Base-by-base conservation (phyloP, 2,888 invertebrate genomes). In the Schizotus pectinicornis region DNA sequence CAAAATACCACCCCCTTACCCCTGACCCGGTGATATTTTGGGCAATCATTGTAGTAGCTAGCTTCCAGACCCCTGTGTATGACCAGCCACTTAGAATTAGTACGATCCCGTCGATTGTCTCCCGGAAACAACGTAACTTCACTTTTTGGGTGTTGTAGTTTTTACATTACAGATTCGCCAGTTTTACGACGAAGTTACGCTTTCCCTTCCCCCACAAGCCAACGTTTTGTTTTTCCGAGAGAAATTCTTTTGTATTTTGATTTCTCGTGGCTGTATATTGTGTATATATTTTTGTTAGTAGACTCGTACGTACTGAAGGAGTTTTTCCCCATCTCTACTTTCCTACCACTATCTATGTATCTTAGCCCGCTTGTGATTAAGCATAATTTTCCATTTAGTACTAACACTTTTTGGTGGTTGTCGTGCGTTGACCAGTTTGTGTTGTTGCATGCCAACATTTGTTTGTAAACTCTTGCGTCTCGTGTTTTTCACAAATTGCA, bases 261-360 rank as follows among this genome's bases (percentile, higher is more conserved):
- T 56, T 66, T 74, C 74, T 74, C 73, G 73, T 63, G 70, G 70
- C 70, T 73, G 72, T 73, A 72, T 72, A 73, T 72, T 71, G 70
- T 74, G 74, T 74, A 73, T 72, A 72, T 68, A 71, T 70, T 70
- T 72, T 74, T 73, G 70, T 22, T 68, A 66, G 70, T 70, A 67
- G 62, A 64, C 22, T 41, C 22, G 22, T 22, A 8, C 58, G 57
- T 61, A 57, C 53, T 49, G 52, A 22, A 22, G 22, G 22, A 22
- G 22, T 22, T 22, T 22, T 22, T 5, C 22, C 22, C 22, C 22
- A 3, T 22, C 22, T 22, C 22, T 22, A 22, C 5, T 5, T 22
- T 22, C 22, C 22, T 22, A 22, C 22, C 22, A 22, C n/a, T n/a
- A 22, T 22, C 22, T 22, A 22, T 22, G 22, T 22, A 22, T 22